A percentile compares a stretch with the other conserved stretches of the same genome.
Evolutionary conservation across 2,113 vertebrate species (phyloP).

Genomic region (Alaudala cheleensis): DNA sequence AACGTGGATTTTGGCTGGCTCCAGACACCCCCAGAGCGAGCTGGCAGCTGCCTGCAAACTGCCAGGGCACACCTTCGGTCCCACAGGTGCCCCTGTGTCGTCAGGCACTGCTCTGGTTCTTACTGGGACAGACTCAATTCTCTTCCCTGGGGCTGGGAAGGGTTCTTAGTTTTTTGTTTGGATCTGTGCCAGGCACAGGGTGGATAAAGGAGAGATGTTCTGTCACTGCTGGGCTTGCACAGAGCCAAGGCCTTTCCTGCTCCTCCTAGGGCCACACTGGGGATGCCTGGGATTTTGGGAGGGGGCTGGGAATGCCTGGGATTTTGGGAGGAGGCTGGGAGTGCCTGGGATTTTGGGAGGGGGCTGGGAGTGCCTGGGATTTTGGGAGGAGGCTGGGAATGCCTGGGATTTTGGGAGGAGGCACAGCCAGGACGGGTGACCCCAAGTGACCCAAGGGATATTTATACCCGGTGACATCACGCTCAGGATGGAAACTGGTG

Average conservation of each 20-base stretch:
- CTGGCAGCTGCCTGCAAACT: not conserved
- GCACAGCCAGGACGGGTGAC: not conserved
- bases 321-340: not conserved
- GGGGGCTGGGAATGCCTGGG: not conserved
- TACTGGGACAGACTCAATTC: accelerated
- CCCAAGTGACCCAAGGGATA: not conserved
- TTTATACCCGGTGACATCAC: not conserved
- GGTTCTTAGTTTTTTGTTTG: too few relatives aligned
- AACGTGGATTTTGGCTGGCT: not conserved
- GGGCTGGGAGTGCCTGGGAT: too few relatives aligned
- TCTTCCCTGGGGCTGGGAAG: not conserved
- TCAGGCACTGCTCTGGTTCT: not conserved
- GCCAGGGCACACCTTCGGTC: not conserved
- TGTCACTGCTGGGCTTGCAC: not conserved
- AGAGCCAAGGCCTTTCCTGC: not conserved
- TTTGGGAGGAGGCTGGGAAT: accelerated
- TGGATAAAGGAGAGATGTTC: accelerated
- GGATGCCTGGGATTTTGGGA: not conserved
- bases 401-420: not conserved
- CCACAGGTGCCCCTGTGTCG: not conserved
- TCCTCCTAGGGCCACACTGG: not conserved
- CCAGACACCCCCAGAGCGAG: not conserved
- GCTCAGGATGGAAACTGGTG: not conserved
- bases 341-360: too few relatives aligned
- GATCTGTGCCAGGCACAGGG: not conserved